Evolutionary conservation across 2,888 invertebrate species (phyloP).

Genomic region (Agrotis segetum): DNA sequence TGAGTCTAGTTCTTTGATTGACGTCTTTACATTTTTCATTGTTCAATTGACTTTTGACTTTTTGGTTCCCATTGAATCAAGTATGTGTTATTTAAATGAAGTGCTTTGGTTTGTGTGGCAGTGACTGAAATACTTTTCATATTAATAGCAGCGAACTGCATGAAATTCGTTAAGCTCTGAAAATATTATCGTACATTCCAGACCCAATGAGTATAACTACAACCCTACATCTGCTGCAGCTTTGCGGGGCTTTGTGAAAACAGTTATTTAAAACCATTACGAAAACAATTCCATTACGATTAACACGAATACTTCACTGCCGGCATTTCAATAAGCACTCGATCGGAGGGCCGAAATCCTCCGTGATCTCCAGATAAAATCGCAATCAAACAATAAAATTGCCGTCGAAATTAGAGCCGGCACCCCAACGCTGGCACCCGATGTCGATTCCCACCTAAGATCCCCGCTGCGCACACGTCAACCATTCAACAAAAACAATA

Average conservation of each 20-base stretch:
- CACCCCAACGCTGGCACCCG: constrained; percentile 82
- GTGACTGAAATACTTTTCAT: not conserved
- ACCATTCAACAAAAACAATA: constrained; percentile 86
- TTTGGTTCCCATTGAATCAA: constrained; percentile 67
- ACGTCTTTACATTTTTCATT: constrained; percentile 84
- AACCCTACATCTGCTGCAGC: constrained; percentile 39
- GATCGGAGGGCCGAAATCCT: constrained; percentile 81
- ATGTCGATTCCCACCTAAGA: constrained; percentile 85
- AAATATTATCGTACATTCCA: not conserved
- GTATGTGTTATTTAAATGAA: constrained; percentile 28
- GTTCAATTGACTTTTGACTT: constrained; percentile 83
- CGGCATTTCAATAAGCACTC: constrained; percentile 66
- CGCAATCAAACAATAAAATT: constrained; percentile 87
- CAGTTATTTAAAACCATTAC: constrained; percentile 62
- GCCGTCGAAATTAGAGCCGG: constrained; percentile 79
- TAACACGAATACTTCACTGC: constrained; percentile 54
- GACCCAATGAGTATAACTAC: not conserved
- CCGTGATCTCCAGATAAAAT: constrained; percentile 87
- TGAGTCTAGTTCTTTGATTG: constrained; percentile 86
- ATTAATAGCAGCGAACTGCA: not conserved
- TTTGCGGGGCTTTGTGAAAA: constrained; percentile 37
- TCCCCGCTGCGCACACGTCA: constrained; percentile 78
- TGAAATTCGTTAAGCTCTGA: not conserved
- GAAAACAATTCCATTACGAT: constrained; percentile 62
- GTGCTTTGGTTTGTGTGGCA: constrained; percentile 7